Evolutionary conservation across 1,140 invertebrate genomes (phyloP), one percentile per base, ranked within the genome.

Genomic region (Calycopis cecrops): DNA sequence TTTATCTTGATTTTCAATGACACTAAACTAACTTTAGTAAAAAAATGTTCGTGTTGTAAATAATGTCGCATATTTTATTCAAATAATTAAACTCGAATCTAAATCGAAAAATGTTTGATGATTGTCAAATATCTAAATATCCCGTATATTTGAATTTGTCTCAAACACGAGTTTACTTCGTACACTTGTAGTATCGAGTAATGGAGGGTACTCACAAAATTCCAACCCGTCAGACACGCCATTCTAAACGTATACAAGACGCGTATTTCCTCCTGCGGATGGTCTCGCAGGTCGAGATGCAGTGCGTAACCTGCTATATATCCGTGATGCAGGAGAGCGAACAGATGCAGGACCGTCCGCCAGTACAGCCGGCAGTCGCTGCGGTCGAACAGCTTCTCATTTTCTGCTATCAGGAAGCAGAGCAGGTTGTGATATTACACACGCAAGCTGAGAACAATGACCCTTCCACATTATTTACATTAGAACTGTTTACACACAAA

Each of bases 351-450:
- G 1, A 82, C 79, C 0, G 80, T 84, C 8, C 65, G 67, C 80
- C 79, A 84, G 44, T 84, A 84, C 42, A 82, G 49, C 37, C 61
- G 71, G 0, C 70, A 59, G 11, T 84, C 80, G 63, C 67, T 82
- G 10, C 73, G 61, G 60, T 82, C 72, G 16, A 84, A 84, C 9
- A 82, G 61, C 48, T 84, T 84, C 49, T 84, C 80, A 55, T 84
- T 84, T 64, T 84, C 77, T 3, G 77, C 82, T 48, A 82, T 84
- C 4, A 84, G 62, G 60, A 84, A 80, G 59, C 80, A 84, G 18
- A 84, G 16, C 40, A 84, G 21, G 28, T 84, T 84, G 51, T 80
- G 67, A 81, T 79, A 76, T 75, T 67, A 74, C 66, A 68, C 64
- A 71, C 52, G 63, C 71, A 63, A 63, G 63, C 63, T 63, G 62